Conservation (phyloP, 2,113 vertebrate genomes). For the Salminus brasiliensis region DNA sequence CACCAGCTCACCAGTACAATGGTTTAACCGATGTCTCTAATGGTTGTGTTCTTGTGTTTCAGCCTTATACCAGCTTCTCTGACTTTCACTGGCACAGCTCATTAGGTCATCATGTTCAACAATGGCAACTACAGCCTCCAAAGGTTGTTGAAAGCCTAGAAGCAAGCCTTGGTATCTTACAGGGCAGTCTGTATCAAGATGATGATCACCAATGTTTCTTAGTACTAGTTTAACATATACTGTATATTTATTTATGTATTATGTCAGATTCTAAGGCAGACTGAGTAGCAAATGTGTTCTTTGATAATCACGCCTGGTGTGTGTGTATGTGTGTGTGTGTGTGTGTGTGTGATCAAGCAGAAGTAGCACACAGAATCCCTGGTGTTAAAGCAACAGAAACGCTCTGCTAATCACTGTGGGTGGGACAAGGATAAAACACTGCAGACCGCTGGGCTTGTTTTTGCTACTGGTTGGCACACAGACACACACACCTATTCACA, state of each 20-base stretch:
- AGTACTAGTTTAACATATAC: no score
- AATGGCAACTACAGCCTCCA: no score
- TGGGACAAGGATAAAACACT: conserved; percentile 73
- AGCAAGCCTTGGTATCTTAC: no score
- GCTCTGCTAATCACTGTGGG: conserved; percentile 71
- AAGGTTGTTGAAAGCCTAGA: no score
- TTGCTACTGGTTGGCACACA: conserved; percentile 68
- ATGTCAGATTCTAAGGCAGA: not conserved
- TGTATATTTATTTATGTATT: not conserved
- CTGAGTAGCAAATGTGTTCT: not conserved
- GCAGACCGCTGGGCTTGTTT: conserved; percentile 65
- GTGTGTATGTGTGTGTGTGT: not conserved
- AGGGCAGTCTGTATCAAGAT: no score
- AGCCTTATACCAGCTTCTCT: no score
- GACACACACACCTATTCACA: conserved; percentile 29
- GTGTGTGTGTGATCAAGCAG: not conserved
- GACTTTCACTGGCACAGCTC: no score
- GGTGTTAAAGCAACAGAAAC: conserved; percentile 61
- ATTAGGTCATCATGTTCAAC: no score
- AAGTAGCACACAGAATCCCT: conserved; percentile 65
- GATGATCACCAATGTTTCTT: no score
- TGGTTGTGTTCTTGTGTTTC: no score
- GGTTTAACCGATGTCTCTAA: no score
- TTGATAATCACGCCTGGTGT: not conserved
- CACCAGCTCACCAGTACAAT: no score